Evolutionary conservation across 1,140 invertebrate genomes (phyloP).

Genomic region (Ceratosolen solmsi): DNA sequence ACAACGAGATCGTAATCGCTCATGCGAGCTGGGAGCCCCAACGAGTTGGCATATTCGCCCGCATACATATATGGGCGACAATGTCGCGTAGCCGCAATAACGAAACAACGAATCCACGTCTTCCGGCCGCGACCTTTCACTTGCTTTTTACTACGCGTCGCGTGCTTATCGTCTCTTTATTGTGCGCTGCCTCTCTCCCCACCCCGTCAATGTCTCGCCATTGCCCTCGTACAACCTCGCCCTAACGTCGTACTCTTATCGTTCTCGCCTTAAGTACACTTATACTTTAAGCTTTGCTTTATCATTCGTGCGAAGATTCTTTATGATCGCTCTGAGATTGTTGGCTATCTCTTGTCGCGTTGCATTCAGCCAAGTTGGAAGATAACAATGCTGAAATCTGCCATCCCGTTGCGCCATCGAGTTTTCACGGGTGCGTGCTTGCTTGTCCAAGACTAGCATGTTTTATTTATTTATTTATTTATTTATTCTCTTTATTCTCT

Average conservation of each 20-base stretch:
- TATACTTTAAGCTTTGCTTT: not conserved
- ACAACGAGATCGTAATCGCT: constrained; percentile 50
- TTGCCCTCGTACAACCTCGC: not conserved
- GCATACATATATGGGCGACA: not conserved
- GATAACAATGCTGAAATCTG: not conserved
- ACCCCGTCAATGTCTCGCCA: no score
- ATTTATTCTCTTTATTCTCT: no score
- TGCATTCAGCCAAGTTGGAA: not conserved
- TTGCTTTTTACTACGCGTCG: constrained; percentile 48
- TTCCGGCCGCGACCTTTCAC: constrained; percentile 3
- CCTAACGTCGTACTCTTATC: not conserved
- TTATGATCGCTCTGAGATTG: not conserved
- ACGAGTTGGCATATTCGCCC: not conserved
- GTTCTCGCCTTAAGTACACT: not conserved
- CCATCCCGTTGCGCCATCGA: not conserved
- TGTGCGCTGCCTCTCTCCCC: not conserved
- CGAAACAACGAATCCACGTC: not conserved
- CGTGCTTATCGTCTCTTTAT: constrained; percentile 42
- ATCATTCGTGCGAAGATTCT: not conserved
- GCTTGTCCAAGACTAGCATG: no score
- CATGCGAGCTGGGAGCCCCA: constrained; percentile 7
- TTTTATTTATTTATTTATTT: no score
- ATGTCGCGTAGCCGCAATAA: not conserved
- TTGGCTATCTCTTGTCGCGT: not conserved
- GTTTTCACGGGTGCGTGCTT: no score